These are phyloP conservation scores for Myodes glareolus DNA, from an alignment of 2,113 vertebrate species.

Conservation along the genomic window DNA sequence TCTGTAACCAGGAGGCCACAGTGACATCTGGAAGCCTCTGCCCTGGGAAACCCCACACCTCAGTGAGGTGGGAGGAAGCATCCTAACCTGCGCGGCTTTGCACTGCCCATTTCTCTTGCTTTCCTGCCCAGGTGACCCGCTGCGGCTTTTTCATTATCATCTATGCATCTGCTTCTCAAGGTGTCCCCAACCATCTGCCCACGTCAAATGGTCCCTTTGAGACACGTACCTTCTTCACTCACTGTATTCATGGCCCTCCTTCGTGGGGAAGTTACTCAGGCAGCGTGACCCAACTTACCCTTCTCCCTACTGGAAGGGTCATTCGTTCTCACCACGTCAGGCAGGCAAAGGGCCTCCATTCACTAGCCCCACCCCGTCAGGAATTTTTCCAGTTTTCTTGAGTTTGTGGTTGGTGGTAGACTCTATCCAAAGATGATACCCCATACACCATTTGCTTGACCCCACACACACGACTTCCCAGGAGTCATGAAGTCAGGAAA, in stretches of 20 bases:
- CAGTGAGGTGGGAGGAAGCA: not conserved
- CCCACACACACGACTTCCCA: too few relatives aligned
- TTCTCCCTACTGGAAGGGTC: not conserved
- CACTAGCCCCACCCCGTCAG: not conserved
- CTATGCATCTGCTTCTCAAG: not conserved
- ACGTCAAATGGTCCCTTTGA: not conserved
- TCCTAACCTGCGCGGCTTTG: not conserved
- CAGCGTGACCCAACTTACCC: not conserved
- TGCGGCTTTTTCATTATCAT: not conserved
- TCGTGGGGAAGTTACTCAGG: not conserved
- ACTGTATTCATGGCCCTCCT: not conserved
- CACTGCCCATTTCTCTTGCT: not conserved
- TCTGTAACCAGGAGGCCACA: not conserved
- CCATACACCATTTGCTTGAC: not conserved
- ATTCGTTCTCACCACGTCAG: not conserved
- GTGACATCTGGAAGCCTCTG: not conserved
- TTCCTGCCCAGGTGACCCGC: not conserved
- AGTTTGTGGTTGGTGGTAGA: not conserved
- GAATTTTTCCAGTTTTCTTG: not conserved
- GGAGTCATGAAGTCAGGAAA: not conserved
- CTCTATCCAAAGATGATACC: not conserved
- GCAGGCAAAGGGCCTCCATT: not conserved
- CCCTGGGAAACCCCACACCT: not conserved
- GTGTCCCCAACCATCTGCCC: not conserved
- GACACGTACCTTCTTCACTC: not conserved